Percentiles rank a stretch among this genome's conserved stretches.
Conservation (phyloP, 2,797 vertebrate genomes). For the Cuniculus paca region DNA sequence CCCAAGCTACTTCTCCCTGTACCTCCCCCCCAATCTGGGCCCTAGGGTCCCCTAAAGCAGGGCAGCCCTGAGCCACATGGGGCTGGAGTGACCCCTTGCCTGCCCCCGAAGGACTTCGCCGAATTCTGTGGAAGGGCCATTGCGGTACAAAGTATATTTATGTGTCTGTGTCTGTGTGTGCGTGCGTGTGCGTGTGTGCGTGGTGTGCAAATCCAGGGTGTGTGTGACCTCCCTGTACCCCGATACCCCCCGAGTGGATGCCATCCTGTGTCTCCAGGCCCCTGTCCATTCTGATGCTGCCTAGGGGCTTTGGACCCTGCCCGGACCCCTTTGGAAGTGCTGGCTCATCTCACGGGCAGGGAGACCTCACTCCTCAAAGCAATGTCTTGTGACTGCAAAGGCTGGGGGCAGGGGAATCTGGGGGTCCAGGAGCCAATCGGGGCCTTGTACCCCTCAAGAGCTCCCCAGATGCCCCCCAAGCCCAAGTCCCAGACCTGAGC, state of each 20-base stretch:
- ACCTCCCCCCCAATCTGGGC: not conserved
- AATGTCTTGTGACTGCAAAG: slow-evolving; percentile 50
- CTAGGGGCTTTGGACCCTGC: not conserved
- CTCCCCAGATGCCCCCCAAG: slow-evolving; percentile 50
- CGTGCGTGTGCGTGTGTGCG: not conserved
- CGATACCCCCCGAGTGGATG: not conserved
- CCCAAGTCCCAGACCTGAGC: slow-evolving; percentile 40
- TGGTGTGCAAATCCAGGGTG: not conserved
- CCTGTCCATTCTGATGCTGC: slow-evolving; percentile 28
- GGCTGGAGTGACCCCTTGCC: no score
- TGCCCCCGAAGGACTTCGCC: slow-evolving; percentile 48
- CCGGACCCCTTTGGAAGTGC: not conserved
- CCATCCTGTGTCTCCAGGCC: not conserved
- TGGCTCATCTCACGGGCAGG: not conserved
- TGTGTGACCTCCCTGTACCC: not conserved
- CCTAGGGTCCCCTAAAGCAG: not conserved
- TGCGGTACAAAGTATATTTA: slow-evolving; percentile 81
- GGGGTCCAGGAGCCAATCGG: slow-evolving; percentile 66
- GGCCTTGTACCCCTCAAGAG: slow-evolving; percentile 7
- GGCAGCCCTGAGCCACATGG: not conserved
- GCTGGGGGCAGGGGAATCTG: not conserved
- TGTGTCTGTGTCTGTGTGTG: slow-evolving; percentile 39
- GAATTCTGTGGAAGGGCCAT: slow-evolving; percentile 59
- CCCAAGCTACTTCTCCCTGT: no score
- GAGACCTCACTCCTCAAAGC: not conserved